These are phyloP conservation scores for Oppia nitens DNA, from an alignment of 1,140 invertebrate species.

Conservation along the genomic window DNA sequence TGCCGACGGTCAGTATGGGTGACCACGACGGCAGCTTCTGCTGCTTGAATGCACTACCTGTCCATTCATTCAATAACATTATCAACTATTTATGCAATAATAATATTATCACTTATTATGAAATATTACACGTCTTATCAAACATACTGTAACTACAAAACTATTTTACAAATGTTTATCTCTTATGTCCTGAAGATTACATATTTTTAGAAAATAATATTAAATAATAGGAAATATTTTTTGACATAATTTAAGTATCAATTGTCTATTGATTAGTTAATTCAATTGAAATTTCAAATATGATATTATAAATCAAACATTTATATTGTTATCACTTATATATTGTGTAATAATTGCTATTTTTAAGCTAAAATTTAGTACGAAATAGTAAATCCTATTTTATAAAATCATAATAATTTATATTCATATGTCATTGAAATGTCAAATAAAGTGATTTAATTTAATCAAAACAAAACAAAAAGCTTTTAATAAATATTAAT, in stretches of 20 bases:
- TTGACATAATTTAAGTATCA: too few species aligned
- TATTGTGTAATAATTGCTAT: not conserved
- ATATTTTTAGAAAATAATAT: too few species aligned
- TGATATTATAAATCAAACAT: too few species aligned
- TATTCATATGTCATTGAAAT: not conserved
- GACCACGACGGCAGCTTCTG: conserved; percentile 96
- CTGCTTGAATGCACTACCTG: conserved; percentile 94
- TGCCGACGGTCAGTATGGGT: conserved; percentile 89
- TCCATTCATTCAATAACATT: conserved; percentile 4
- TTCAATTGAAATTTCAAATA: too few species aligned
- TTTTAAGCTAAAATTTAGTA: not conserved
- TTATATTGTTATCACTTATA: not conserved
- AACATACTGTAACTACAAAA: too few species aligned
- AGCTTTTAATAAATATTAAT: not conserved
- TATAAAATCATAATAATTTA: not conserved
- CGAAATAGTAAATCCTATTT: not conserved
- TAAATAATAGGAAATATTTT: too few species aligned
- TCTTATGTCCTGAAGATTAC: too few species aligned
- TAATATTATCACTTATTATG: too few species aligned
- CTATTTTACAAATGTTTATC: too few species aligned
- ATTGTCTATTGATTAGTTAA: too few species aligned
- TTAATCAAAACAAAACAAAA: not conserved
- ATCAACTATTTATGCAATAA: too few species aligned
- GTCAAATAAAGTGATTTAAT: not conserved
- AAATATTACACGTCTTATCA: too few species aligned